Percentiles rank a stretch among this genome's conserved stretches.
These are phyloP conservation scores for Parnassius apollo DNA, from an alignment of 2,888 invertebrate species.

Conservation along the genomic window DNA sequence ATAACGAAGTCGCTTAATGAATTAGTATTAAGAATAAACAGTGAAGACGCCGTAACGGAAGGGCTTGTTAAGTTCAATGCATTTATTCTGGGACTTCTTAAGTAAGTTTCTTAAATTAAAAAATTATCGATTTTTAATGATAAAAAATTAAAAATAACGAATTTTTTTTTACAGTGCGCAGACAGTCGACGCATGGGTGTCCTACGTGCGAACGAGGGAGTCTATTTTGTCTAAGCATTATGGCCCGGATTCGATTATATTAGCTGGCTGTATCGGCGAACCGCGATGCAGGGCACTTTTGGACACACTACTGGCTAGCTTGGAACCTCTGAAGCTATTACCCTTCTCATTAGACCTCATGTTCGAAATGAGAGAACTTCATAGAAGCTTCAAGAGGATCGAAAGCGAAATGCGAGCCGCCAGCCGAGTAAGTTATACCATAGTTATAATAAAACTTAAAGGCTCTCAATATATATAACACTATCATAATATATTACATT, in stretches of 20 bases:
- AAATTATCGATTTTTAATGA: background rate
- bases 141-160: background rate
- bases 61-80: conserved; percentile 94
- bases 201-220: conserved; percentile 91
- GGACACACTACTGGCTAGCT: conserved; percentile 87
- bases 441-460: conserved; percentile 1
- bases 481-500: background rate
- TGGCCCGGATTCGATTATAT: conserved; percentile 86
- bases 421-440: conserved; percentile 62
- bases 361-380: conserved; percentile 88
- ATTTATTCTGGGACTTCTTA: conserved; percentile 91
- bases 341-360: conserved; percentile 91
- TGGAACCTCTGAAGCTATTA: conserved; percentile 89
- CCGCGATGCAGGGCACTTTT: conserved; percentile 82
- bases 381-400: conserved; percentile 87
- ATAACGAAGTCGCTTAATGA: conserved; percentile 92
- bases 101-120: conserved; percentile 78
- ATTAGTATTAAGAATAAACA: conserved; percentile 90
- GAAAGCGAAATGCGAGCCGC: conserved; percentile 79
- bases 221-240: conserved; percentile 91
- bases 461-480: no score
- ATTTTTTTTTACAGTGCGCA: conserved; percentile 81
- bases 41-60: conserved; percentile 90
- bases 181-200: conserved; percentile 95
- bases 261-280: conserved; percentile 81